phyloP scores from a whole-genome alignment of 2,888 invertebrate genomes.

The Pharmacophagus antenor region DNA sequence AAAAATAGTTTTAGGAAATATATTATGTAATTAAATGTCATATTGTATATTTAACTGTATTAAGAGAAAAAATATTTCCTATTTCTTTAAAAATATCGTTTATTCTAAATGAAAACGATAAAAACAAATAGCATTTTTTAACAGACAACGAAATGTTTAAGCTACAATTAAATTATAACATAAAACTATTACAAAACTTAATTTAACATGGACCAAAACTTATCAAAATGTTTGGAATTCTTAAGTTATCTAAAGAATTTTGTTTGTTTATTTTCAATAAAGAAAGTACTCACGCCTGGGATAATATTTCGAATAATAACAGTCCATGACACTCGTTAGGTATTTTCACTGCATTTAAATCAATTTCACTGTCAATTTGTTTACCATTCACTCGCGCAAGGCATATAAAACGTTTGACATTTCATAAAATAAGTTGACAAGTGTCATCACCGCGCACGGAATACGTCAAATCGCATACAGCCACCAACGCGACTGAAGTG shows the following conservation, averaged over 20 bases:
- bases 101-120: too few relatives aligned
- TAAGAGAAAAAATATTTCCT: too few relatives aligned
- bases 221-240: conserved; percentile 48
- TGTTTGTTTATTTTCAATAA: conserved; percentile 70
- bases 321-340: conserved; percentile 74
- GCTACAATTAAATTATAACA: not conserved
- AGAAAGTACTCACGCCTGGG: conserved; percentile 78
- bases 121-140: too few relatives aligned
- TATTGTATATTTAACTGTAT: too few relatives aligned
- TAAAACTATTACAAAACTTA: not conserved
- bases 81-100: too few relatives aligned
- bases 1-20: too few relatives aligned
- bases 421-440: conserved; percentile 78
- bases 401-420: conserved; percentile 77
- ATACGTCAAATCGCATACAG: conserved; percentile 82
- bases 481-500: conserved; percentile 82
- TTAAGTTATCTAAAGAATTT: conserved; percentile 65
- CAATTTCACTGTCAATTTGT: conserved; percentile 74
- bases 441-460: conserved; percentile 78
- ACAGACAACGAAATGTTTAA: too few relatives aligned
- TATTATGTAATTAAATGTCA: too few relatives aligned
- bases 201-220: conserved; percentile 11
- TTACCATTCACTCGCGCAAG: conserved; percentile 75
- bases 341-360: conserved; percentile 70
- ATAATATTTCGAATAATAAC: conserved; percentile 80